These are phyloP conservation scores for Amorpha juglandis DNA, from an alignment of 2,888 invertebrate species.

Conservation along the genomic window DNA sequence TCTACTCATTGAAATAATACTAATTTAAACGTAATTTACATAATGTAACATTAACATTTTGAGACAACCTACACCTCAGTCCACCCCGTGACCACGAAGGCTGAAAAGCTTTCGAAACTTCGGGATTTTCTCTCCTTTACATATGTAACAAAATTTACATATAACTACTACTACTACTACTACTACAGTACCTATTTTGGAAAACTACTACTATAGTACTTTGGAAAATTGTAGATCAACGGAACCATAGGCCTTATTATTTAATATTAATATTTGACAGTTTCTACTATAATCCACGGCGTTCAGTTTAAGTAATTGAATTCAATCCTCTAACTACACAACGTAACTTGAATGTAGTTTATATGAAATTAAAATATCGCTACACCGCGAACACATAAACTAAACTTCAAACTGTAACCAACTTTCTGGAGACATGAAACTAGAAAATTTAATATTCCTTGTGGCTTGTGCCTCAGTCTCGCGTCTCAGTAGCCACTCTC, in stretches of 20 bases:
- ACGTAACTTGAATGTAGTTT: background rate
- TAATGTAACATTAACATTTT: too few relatives aligned
- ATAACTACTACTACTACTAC: too few relatives aligned
- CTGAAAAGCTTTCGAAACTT: too few relatives aligned
- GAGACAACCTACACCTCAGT: too few relatives aligned
- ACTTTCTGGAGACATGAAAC: conserved; percentile 71
- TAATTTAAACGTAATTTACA: too few relatives aligned
- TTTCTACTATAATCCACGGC: background rate
- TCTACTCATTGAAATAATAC: too few relatives aligned
- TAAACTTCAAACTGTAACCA: conserved; percentile 57
- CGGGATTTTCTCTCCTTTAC: too few relatives aligned
- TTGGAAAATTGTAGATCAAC: too few relatives aligned
- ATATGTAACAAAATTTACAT: too few relatives aligned
- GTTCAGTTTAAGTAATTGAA: background rate
- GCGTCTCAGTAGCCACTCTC: conserved; percentile 39
- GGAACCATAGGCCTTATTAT: background rate
- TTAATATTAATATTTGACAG: background rate
- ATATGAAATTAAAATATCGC: conserved; percentile 72
- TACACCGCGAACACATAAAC: conserved; percentile 62
- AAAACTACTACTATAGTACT: too few relatives aligned
- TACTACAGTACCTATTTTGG: too few relatives aligned
- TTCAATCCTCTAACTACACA: background rate
- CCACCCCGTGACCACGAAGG: too few relatives aligned
- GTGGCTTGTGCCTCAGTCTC: conserved; percentile 52
- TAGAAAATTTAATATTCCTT: conserved; percentile 72